phyloP scores from a whole-genome alignment of 2,113 vertebrate genomes.

The Cyanistes caeruleus region DNA sequence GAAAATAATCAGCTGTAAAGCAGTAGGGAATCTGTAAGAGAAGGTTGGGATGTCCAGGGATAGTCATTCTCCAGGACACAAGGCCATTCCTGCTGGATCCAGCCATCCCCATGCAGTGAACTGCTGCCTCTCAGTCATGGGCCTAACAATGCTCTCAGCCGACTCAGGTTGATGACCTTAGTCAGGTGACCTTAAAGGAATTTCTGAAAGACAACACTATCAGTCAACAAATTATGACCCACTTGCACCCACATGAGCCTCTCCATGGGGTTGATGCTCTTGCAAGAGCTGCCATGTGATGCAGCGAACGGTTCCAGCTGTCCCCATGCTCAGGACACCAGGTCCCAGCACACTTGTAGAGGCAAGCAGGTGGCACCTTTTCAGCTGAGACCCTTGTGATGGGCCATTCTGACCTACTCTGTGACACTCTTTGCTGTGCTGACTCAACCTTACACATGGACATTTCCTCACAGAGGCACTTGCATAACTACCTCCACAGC shows the following conservation, averaged over 20 bases:
- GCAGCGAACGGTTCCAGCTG: not conserved
- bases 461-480: not conserved
- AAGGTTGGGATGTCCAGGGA: not conserved
- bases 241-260: not conserved
- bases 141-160: not conserved
- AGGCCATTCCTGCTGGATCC: not conserved
- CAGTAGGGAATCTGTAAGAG: not conserved
- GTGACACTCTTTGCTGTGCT: not conserved
- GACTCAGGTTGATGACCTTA: not conserved
- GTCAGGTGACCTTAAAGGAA: not conserved
- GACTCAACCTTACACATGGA: not conserved
- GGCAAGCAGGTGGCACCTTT: not conserved
- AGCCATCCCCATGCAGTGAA: not conserved
- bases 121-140: not conserved
- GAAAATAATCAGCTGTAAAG: not conserved
- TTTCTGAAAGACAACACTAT: not conserved
- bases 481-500: not conserved
- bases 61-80: not conserved
- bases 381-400: not conserved
- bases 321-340: rapidly evolving
- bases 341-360: not conserved
- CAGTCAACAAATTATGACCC: not conserved
- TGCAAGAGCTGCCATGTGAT: not conserved
- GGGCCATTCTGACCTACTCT: not conserved
- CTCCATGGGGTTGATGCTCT: not conserved